Conservation (phyloP, 2,888 invertebrate species). For the Mamestra brassicae region DNA sequence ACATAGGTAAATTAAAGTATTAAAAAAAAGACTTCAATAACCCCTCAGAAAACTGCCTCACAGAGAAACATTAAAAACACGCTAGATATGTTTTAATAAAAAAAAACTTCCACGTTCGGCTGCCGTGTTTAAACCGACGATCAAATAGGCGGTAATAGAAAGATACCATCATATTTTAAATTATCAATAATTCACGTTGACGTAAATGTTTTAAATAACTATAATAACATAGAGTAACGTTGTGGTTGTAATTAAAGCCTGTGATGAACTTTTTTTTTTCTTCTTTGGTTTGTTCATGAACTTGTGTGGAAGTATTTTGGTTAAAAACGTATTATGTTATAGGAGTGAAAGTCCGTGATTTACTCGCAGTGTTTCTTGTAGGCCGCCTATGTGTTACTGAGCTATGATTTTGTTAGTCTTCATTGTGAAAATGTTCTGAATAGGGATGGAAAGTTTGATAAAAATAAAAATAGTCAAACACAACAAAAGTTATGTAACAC, state of each 20-base stretch:
- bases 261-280: slow-evolving; percentile 23
- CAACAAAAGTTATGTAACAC: too few species aligned
- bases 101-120: neutral
- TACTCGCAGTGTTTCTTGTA: slow-evolving; percentile 39
- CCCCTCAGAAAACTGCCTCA: neutral
- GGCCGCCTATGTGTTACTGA: slow-evolving; percentile 42
- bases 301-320: slow-evolving; percentile 24
- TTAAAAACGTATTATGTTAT: slow-evolving; percentile 22
- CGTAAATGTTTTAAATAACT: slow-evolving; percentile 61
- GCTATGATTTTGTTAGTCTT: neutral
- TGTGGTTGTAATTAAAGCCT: slow-evolving; percentile 56
- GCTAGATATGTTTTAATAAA: neutral
- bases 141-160: slow-evolving; percentile 16
- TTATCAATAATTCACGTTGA: slow-evolving; percentile 52
- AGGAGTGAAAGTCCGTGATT: slow-evolving; percentile 61
- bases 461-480: too few species aligned
- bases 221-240: slow-evolving; percentile 42
- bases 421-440: too few species aligned
- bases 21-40: too few species aligned
- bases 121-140: neutral
- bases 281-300: slow-evolving; percentile 21
- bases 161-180: slow-evolving; percentile 28
- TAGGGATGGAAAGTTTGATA: too few species aligned
- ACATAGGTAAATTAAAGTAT: too few species aligned
- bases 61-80: neutral